Conservation (phyloP, 2,797 vertebrate species). For the Myripristis jacobus region DNA sequence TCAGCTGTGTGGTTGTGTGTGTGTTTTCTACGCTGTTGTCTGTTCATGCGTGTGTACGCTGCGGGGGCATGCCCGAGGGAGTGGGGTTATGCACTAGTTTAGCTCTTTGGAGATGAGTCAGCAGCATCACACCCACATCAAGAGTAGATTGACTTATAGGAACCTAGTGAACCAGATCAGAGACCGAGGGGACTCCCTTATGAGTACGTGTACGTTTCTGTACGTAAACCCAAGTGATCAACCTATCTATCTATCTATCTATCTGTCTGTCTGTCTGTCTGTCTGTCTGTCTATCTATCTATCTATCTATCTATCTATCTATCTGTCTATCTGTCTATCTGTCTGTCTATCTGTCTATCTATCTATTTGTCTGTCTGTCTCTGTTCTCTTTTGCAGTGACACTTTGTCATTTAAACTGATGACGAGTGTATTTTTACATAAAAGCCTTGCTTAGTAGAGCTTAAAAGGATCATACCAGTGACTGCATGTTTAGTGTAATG, state of each 20-base stretch:
- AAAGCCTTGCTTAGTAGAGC: too few species aligned
- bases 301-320: neutral
- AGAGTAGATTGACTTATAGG: constrained; percentile 17
- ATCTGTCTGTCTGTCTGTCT: too few species aligned
- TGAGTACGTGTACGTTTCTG: neutral
- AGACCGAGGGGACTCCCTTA: constrained; percentile 33
- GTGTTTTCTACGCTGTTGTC: constrained; percentile 10
- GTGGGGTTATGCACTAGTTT: neutral
- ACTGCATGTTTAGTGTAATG: too few species aligned
- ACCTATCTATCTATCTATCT: neutral
- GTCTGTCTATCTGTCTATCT: too few species aligned
- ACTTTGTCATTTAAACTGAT: too few species aligned
- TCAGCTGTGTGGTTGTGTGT: constrained; percentile 21
- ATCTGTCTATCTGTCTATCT: too few species aligned
- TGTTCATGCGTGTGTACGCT: neutral
- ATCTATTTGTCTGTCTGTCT: too few species aligned
- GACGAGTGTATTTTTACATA: too few species aligned
- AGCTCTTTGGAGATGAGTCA: constrained; percentile 22
- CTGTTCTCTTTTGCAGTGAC: too few species aligned
- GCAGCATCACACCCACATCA: neutral
- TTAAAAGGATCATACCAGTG: too few species aligned
- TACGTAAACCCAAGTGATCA: neutral
- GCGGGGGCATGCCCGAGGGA: constrained; percentile 4
- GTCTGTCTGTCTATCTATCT: neutral
- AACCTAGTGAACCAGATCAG: constrained; percentile 1